Evolutionary conservation across 1,140 invertebrate genomes (phyloP).

Genomic region (Copidosoma floridanum): DNA sequence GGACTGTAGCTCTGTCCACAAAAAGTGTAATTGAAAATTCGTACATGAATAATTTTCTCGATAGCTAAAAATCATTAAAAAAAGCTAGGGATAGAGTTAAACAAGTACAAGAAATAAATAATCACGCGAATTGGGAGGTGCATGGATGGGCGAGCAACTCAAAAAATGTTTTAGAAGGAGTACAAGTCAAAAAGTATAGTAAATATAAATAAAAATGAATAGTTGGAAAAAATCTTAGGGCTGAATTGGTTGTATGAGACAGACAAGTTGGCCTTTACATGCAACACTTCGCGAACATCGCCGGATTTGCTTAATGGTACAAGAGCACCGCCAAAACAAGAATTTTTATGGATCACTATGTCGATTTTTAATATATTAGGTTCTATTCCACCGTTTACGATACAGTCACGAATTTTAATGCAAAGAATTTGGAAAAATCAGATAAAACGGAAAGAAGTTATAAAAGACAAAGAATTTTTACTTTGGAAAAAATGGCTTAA

Average conservation of each 20-base stretch:
- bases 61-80: slow-evolving; percentile 29
- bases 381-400: slow-evolving; percentile 25
- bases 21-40: slow-evolving; percentile 13
- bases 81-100: slow-evolving; percentile 32
- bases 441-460: background rate
- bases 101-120: slow-evolving; percentile 37
- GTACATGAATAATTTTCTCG: slow-evolving; percentile 32
- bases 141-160: background rate
- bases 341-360: slow-evolving; percentile 28
- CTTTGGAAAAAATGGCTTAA: slow-evolving; percentile 26
- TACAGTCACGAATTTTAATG: slow-evolving; percentile 36
- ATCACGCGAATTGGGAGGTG: slow-evolving; percentile 20
- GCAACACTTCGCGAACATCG: background rate
- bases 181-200: background rate
- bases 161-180: too few relatives aligned
- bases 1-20: too few relatives aligned
- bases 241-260: slow-evolving; percentile 2
- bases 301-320: background rate
- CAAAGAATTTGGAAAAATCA: slow-evolving; percentile 41
- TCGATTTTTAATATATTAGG: slow-evolving; percentile 38
- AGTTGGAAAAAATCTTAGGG: background rate
- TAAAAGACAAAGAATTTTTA: background rate
- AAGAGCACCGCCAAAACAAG: slow-evolving; percentile 22
- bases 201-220: background rate
- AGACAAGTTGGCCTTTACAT: background rate